These are phyloP conservation scores for Protodeltote pygarga DNA, from an alignment of 2,888 invertebrate genomes.

Conservation along the genomic window DNA sequence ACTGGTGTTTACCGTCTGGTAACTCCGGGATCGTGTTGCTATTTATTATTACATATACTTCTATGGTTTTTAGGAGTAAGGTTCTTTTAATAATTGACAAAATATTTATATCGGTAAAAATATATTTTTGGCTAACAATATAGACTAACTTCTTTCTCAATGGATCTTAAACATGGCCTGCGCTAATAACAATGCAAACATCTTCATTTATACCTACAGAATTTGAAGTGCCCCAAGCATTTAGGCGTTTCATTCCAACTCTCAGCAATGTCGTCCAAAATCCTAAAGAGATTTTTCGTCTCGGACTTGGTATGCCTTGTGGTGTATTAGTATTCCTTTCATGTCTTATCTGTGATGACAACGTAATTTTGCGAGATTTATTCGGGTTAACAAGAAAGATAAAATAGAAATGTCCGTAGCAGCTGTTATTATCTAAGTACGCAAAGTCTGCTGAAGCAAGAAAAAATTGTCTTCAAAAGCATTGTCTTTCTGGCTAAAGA, in stretches of 20 bases:
- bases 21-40: background rate
- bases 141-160: too few relatives aligned
- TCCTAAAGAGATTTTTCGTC: background rate
- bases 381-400: background rate
- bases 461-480: background rate
- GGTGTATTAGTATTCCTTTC: constrained; percentile 1
- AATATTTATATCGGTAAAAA: too few relatives aligned
- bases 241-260: background rate
- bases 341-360: constrained; percentile 2
- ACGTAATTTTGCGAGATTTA: constrained; percentile 14
- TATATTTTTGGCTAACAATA: too few relatives aligned
- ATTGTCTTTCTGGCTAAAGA: background rate
- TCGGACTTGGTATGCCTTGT: too few relatives aligned
- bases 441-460: constrained; percentile 1
- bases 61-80: too few relatives aligned
- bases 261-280: background rate
- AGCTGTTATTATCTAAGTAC: too few relatives aligned
- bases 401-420: too few relatives aligned
- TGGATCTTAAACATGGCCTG: too few relatives aligned
- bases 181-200: too few relatives aligned
- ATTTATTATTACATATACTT: too few relatives aligned
- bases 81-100: too few relatives aligned
- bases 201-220: background rate
- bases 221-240: background rate
- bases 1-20: too few relatives aligned